Percentiles rank a stretch among this genome's conserved stretches.
Evolutionary conservation across 2,797 vertebrate genomes (phyloP).

Genomic region (Takifugu ocellatus): DNA sequence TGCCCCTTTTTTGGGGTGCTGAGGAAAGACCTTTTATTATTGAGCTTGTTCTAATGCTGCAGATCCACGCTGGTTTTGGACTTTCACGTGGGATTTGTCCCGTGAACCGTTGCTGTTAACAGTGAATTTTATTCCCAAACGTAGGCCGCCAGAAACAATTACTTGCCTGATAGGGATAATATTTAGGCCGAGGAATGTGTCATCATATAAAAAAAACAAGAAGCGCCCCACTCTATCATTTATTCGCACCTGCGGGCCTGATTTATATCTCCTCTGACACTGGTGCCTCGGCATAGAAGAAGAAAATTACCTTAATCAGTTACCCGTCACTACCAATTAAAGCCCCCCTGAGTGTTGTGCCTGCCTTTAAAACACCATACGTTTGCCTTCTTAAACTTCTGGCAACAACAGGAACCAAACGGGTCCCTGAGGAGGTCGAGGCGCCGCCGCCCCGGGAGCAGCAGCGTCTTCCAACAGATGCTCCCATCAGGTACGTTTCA

Average conservation of each 20-base stretch:
- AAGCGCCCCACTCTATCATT: conserved; percentile 9
- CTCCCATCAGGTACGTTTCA: no score
- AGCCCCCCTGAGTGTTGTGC: conserved; percentile 23
- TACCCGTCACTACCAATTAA: conserved; percentile 45
- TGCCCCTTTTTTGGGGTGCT: no score
- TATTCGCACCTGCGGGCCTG: conserved; percentile 28
- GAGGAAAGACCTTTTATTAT: no score
- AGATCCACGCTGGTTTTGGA: no score
- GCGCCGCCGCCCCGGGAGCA: conserved; percentile 11
- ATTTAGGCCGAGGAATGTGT: no score
- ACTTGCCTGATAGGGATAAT: no score
- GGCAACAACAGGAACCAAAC: conserved; percentile 23
- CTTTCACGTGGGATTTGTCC: no score
- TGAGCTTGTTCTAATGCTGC: no score
- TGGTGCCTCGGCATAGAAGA: conserved; percentile 16
- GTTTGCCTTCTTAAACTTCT: conserved; percentile 37
- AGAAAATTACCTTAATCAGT: conserved; percentile 43
- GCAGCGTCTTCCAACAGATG: background rate
- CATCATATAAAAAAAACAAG: no score
- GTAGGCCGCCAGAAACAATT: no score
- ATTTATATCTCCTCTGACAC: conserved; percentile 31
- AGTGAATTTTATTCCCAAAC: no score
- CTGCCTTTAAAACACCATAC: conserved; percentile 37
- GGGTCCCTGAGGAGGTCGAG: conserved; percentile 22
- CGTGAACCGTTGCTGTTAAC: no score